Evolutionary conservation across 2,888 invertebrate species (phyloP).

Genomic region (Anorthoa munda): DNA sequence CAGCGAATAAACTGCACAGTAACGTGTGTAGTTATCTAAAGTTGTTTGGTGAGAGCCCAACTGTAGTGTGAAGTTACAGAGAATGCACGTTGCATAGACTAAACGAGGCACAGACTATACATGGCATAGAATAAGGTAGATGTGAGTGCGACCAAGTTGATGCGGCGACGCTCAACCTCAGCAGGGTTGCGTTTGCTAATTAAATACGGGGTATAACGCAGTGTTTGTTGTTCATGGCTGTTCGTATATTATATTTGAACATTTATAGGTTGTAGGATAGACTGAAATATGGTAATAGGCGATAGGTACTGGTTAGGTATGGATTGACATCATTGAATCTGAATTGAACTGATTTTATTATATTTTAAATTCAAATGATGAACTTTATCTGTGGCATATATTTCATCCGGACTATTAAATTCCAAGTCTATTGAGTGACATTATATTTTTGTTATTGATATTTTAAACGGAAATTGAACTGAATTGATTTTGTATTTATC

Average conservation of each 20-base stretch:
- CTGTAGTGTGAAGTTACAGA: conserved; percentile 50
- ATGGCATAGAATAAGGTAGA: conserved; percentile 28
- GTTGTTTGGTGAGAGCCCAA: conserved; percentile 57
- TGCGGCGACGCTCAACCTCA: conserved; percentile 47
- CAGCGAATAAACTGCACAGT: conserved; percentile 40
- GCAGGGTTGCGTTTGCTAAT: conserved; percentile 46
- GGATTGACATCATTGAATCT: no score
- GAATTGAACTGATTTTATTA: no score
- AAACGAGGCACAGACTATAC: conserved; percentile 25
- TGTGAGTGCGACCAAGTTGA: conserved; percentile 45
- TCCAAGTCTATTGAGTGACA: no score
- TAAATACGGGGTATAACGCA: conserved; percentile 45
- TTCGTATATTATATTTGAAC: background rate
- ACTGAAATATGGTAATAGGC: background rate
- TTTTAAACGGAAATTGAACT: no score
- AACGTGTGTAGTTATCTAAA: conserved; percentile 54
- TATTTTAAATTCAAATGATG: no score
- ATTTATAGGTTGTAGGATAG: background rate
- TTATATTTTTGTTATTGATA: no score
- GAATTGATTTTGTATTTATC: no score
- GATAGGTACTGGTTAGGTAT: no score
- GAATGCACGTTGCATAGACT: conserved; percentile 24
- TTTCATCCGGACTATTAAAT: no score
- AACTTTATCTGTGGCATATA: no score
- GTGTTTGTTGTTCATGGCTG: conserved; percentile 13